Evolutionary conservation across 2,113 vertebrate species (phyloP).

Genomic region (Erythrolamprus reginae): DNA sequence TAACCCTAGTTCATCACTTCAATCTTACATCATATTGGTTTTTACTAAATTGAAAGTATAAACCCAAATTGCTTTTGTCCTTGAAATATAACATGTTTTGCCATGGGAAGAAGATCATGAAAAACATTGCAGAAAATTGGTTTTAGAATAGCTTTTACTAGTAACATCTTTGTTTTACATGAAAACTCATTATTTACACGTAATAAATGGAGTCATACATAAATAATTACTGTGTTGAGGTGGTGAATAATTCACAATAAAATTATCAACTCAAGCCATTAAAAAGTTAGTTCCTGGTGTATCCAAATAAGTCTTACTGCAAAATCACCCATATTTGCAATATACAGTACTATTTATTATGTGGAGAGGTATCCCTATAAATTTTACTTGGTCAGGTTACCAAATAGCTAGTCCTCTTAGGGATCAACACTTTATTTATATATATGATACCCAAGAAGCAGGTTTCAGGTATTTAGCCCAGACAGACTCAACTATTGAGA

Average conservation of each 20-base stretch:
- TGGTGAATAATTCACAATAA: background rate
- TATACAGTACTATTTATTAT: background rate
- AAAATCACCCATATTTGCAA: background rate
- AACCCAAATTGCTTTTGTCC: background rate
- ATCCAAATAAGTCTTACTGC: background rate
- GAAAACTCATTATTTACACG: background rate
- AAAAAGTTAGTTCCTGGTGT: background rate
- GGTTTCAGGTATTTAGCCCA: background rate
- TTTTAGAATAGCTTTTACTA: background rate
- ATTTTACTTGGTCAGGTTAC: background rate
- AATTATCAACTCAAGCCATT: background rate
- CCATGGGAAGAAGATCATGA: background rate
- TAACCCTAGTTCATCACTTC: background rate
- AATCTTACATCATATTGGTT: background rate
- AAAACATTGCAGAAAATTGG: background rate
- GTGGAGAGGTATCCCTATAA: background rate
- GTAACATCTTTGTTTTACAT: background rate
- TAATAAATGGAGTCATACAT: background rate
- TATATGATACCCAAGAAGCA: too few species aligned
- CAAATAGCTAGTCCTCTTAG: background rate
- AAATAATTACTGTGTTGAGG: background rate
- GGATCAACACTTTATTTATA: background rate
- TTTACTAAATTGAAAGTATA: background rate
- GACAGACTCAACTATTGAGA: background rate
- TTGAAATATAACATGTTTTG: background rate